Percentiles rank a stretch among this genome's conserved stretches.
Evolutionary conservation across 2,113 vertebrate species (phyloP).

Genomic region (Rallus limicola): DNA sequence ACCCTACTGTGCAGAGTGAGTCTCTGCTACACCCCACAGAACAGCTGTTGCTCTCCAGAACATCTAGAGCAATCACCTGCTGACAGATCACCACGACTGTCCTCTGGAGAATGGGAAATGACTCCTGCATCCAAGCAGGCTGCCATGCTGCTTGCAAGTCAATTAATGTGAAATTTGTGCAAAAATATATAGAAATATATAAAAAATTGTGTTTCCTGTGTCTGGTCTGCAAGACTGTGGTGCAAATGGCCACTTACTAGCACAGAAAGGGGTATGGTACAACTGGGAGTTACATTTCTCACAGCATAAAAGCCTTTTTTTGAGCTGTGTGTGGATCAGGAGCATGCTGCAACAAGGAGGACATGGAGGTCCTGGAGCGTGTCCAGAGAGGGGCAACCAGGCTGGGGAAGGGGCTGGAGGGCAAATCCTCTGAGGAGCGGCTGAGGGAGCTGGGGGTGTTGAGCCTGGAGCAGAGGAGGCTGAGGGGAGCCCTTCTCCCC

Average conservation of each 20-base stretch:
- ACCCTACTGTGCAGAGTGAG: not conserved
- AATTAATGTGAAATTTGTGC: too few relatives aligned
- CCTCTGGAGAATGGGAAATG: not conserved
- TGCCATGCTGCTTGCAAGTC: not conserved
- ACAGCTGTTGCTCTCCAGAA: not conserved
- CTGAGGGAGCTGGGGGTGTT: too few relatives aligned
- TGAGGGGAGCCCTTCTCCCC: too few relatives aligned
- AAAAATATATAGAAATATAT: too few relatives aligned
- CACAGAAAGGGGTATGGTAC: not conserved
- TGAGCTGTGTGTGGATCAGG: too few relatives aligned
- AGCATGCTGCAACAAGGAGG: too few relatives aligned
- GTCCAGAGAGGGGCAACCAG: too few relatives aligned
- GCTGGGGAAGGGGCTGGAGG: too few relatives aligned
- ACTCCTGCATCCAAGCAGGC: not conserved
- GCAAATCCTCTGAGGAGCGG: too few relatives aligned
- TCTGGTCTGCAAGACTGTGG: not conserved
- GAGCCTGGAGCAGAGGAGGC: too few relatives aligned
- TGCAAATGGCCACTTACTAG: not conserved
- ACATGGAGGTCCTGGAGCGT: too few relatives aligned
- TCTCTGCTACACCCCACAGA: not conserved
- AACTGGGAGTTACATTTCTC: not conserved
- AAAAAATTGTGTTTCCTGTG: not conserved
- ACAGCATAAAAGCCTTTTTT: not conserved
- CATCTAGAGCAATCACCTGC: not conserved
- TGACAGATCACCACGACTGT: not conserved